Evolutionary conservation across 2,888 invertebrate genomes (phyloP).

Genomic region (Dynastes hyllus): DNA sequence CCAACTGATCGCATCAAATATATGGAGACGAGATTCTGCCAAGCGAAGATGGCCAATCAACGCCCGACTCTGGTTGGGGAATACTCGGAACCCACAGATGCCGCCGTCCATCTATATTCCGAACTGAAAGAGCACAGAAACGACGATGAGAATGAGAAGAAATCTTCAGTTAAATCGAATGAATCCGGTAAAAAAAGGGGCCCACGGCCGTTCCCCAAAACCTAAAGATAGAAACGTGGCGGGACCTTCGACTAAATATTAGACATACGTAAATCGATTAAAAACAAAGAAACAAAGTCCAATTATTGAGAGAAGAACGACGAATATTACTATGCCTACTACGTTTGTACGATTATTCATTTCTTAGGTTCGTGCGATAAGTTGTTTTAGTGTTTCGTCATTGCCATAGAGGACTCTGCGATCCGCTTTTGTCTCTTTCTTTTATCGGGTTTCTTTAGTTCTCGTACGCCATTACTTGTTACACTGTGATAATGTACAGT

Average conservation of each 20-base stretch:
- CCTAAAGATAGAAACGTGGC: conserved; percentile 68
- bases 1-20: conserved; percentile 72
- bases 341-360: conserved; percentile 15
- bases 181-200: conserved; percentile 74
- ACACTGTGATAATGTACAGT: conserved; percentile 52
- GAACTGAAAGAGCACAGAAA: conserved; percentile 72
- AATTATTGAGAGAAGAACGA: neutral
- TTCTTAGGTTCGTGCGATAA: conserved; percentile 34
- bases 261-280: neutral
- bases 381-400: conserved; percentile 40
- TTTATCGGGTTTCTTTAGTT: conserved; percentile 37
- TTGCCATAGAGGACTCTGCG: conserved; percentile 43
- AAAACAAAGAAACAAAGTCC: neutral
- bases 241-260: conserved; percentile 58
- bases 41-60: conserved; percentile 61
- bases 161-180: conserved; percentile 58
- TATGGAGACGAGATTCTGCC: conserved; percentile 69
- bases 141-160: conserved; percentile 53
- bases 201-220: conserved; percentile 82
- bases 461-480: conserved; percentile 48
- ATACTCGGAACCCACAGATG: conserved; percentile 75
- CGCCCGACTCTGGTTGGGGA: conserved; percentile 71
- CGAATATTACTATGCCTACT: conserved; percentile 30
- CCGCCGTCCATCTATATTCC: conserved; percentile 74
- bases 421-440: conserved; percentile 40